These are phyloP conservation scores for Adelosebastes latens DNA, from an alignment of 2,797 vertebrate genomes.

Conservation along the genomic window DNA sequence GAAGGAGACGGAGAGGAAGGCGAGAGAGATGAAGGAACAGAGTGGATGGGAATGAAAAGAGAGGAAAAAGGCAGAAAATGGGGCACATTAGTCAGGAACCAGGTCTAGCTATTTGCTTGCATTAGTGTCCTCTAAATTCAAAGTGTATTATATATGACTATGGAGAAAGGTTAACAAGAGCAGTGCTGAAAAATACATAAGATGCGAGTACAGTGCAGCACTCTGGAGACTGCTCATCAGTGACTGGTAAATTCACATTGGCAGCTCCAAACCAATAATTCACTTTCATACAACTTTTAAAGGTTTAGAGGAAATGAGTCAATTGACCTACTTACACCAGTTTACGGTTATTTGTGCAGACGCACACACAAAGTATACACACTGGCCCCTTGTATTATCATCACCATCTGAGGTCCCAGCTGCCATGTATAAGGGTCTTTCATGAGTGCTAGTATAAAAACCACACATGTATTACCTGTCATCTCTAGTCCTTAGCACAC, in stretches of 20 bases:
- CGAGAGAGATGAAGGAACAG: not conserved
- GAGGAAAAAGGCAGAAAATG: not conserved
- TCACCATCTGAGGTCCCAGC: not conserved
- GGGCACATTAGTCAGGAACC: constrained; percentile 26
- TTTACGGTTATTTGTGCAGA: not conserved
- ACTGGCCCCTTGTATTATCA: not conserved
- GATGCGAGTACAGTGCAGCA: not conserved
- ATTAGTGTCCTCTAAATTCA: not conserved
- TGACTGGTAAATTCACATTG: not conserved
- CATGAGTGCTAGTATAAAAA: not conserved
- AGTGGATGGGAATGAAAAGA: not conserved
- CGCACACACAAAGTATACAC: not conserved
- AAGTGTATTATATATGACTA: not conserved
- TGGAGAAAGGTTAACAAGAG: not conserved
- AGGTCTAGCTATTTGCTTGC: not conserved
- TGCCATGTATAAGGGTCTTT: not conserved
- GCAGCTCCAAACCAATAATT: not conserved
- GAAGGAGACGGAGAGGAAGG: not conserved
- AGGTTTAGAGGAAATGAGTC: constrained; percentile 1
- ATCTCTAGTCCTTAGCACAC: not conserved
- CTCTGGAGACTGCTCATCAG: not conserved
- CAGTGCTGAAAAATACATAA: constrained; percentile 26
- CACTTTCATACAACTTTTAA: constrained; percentile 4
- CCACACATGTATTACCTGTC: not conserved
- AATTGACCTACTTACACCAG: not conserved